phyloP scores from a whole-genome alignment of 2,113 vertebrate species.

The Orcinus orca region DNA sequence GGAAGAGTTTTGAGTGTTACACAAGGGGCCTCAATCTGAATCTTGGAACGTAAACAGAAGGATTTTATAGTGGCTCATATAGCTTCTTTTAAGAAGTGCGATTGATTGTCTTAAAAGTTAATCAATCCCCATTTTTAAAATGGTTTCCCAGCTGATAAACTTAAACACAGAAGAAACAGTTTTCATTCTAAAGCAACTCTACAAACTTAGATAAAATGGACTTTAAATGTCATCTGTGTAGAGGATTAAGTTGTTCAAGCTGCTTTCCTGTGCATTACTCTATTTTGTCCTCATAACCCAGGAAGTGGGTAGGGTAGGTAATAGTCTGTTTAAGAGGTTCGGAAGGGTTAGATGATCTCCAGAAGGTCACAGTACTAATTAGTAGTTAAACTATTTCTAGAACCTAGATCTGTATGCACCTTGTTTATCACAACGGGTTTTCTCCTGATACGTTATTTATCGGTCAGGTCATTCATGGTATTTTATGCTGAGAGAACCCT shows the following conservation, averaged over 20 bases:
- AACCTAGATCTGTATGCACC: not conserved
- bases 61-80: not conserved
- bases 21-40: not conserved
- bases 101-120: not conserved
- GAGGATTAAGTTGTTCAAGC: not conserved
- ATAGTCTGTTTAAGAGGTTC: not conserved
- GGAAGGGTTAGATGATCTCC: not conserved
- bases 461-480: not conserved
- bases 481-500: not conserved
- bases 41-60: not conserved
- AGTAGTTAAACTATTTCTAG: slow-evolving; percentile 24
- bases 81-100: not conserved
- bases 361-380: slow-evolving; percentile 23
- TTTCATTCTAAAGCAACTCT: not conserved
- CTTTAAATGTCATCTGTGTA: not conserved
- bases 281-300: not conserved
- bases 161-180: not conserved
- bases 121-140: not conserved
- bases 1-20: not conserved
- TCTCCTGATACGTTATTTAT: not conserved
- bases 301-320: not conserved
- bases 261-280: not conserved
- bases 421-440: not conserved
- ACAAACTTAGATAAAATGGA: not conserved
- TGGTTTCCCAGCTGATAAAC: not conserved